Evolutionary conservation across 2,797 vertebrate species (phyloP), one percentile per base, ranked within the genome.

Genomic region (Synanceia verrucosa): DNA sequence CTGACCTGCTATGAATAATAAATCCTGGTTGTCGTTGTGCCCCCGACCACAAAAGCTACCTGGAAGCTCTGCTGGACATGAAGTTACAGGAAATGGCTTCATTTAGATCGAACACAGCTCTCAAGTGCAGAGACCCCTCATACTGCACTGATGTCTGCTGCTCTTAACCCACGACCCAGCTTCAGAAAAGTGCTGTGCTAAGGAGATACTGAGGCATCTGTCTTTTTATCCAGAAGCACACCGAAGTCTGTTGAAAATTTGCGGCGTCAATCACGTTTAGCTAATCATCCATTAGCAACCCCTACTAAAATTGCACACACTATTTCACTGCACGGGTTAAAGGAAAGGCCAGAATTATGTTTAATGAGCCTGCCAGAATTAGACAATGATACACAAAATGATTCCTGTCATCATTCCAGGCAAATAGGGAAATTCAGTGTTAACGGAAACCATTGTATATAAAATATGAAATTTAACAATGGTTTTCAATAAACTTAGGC

Each of bases 1-100:
- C 63, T 92, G 94, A 93, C 92, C 93, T 68, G 52, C 53, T 70
- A 92, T 95, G 86, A 95, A 95, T 95, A 93, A 95, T 94, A 85
- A 76, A 95, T 92, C 79, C 80, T 53, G 57, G 77, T 87, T 70
- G 28, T 84, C 33, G 68, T 86, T 29, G 53, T 73, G 77, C 83
- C 78, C 83, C 81, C 23, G 78, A 94, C 92, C 94, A 91, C 92
- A 92, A 86, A 76, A 81, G 81, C 88, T 92, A 94, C 91, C 91
- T 94, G 92, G 85, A 91, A 92, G 89, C 86, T 64, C 43, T 1
- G 8, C 72, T 53, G 71, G 65, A 84, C 48, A 2, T 33, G 39
- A 83, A 76, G 34, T 80, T 89, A 81, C 94, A 91, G 94, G 94
- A 95, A 95, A 93, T 82, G 81, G 82, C 76, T 18, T 74, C 52